Conservation (phyloP, 2,797 vertebrate species). For the Enteromius treurensis region DNA sequence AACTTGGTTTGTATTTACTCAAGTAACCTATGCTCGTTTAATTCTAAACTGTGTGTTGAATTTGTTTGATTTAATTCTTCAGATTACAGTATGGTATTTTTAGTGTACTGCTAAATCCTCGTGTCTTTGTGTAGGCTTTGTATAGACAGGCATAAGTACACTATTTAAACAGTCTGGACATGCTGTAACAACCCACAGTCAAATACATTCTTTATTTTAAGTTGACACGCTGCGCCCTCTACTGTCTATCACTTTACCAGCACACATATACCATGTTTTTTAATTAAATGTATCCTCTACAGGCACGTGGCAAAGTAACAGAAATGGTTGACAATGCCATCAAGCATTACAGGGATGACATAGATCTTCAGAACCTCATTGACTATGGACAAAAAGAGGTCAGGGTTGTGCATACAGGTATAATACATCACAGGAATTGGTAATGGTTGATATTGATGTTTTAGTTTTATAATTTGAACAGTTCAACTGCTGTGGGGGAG, state of each 20-base stretch:
- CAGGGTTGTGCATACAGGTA: not conserved
- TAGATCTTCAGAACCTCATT: constrained; percentile 95
- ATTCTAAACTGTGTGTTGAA: not conserved
- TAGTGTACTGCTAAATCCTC: not conserved
- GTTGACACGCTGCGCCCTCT: constrained; percentile 52
- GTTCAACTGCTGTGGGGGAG: constrained; percentile 91
- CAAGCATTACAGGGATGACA: constrained; percentile 89
- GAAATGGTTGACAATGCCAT: constrained; percentile 85
- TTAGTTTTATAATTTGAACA: constrained; percentile 60
- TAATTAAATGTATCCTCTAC: constrained; percentile 20
- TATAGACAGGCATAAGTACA: not conserved
- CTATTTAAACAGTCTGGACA: not conserved
- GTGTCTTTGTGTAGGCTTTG: constrained; percentile 4
- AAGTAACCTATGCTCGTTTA: not conserved
- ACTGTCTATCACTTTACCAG: constrained; percentile 32
- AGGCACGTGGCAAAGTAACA: constrained; percentile 88
- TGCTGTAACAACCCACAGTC: not conserved
- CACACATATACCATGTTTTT: not conserved
- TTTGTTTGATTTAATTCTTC: constrained; percentile 5
- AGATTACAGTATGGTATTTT: not conserved
- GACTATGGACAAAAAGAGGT: constrained; percentile 95
- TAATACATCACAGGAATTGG: not conserved
- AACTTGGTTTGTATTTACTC: not conserved
- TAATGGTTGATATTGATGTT: not conserved
- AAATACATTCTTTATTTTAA: not conserved